Evolutionary conservation across 2,888 invertebrate genomes (phyloP), one percentile per base, ranked within the genome.

Genomic region (Omphaloscelis lunosa): DNA sequence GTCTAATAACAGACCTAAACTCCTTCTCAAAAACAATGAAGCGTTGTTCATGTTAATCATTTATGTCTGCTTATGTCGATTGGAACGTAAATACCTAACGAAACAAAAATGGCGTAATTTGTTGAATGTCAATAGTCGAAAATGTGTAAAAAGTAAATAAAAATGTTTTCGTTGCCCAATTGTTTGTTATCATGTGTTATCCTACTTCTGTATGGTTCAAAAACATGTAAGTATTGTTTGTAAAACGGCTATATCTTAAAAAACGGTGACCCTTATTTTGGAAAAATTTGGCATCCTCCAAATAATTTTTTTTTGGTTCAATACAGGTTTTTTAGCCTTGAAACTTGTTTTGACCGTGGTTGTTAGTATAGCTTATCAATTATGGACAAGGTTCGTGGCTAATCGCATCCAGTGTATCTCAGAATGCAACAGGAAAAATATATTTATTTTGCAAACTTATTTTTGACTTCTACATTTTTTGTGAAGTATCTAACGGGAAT

Each of bases 31-130:
- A 27, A 15, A 51, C n/a, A 48, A 27, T 48, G 0, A 20, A 39
- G 6, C 15, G n/a, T 68, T 41, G 23, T 11, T 23, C 12, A 53
- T 23, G 2, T 27, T 2, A n/a, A 17, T 48, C 9, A 53, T 6
- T n/a, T 12, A 12, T 29, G 9, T 20, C 6, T 41, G n/a, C 8
- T 41, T 27, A 75, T 39, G 68, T 79, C 2, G 9, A 76, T 72
- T 41, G 86, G 71, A 89, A 89, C 88, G 87, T 82, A 62, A 77
- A 76, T 72, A 83, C 73, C 82, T 74, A 87, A 75, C 75, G 84
- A 92, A 92, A 95, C 93, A 94, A 95, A 95, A 91, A 95, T 95
- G 95, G 96, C 95, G 93, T 92, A 92, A 85, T 92, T 83, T 92
- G 89, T 92, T 93, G 90, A 92, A 92, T 92, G 94, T 94, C 94